These are phyloP conservation scores for Sciurus niger DNA, from an alignment of 2,113 vertebrate genomes.

Conservation along the genomic window DNA sequence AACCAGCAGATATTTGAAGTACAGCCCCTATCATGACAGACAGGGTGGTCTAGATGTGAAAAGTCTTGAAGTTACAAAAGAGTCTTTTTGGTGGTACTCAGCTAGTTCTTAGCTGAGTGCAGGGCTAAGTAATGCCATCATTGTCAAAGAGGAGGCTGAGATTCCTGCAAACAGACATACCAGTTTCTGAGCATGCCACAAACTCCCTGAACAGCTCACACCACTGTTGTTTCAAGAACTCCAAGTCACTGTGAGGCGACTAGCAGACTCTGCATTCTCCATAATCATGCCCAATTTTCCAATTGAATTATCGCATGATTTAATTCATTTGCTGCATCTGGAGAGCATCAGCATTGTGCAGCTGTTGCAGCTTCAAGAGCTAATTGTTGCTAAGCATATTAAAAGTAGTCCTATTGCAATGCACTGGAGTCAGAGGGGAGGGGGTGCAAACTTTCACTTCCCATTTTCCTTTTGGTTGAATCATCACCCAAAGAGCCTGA, in stretches of 20 bases:
- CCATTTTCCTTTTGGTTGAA: slow-evolving; percentile 73
- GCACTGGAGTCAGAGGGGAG: slow-evolving; percentile 84
- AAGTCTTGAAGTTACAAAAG: slow-evolving; percentile 19
- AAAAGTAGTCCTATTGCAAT: slow-evolving; percentile 87
- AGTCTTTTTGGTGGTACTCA: slow-evolving; percentile 1
- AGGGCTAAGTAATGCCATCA: slow-evolving; percentile 6
- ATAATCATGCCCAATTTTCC: slow-evolving; percentile 93
- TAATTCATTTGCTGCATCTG: slow-evolving; percentile 92
- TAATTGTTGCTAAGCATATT: slow-evolving; percentile 91
- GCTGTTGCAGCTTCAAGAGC: slow-evolving; percentile 91
- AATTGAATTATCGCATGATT: slow-evolving; percentile 93
- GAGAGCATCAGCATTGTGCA: slow-evolving; percentile 91
- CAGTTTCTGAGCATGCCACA: slow-evolving; percentile 79
- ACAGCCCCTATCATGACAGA: not conserved
- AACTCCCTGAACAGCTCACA: slow-evolving; percentile 78
- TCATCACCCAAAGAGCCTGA: slow-evolving; percentile 72
- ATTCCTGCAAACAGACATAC: slow-evolving; percentile 83
- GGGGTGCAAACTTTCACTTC: slow-evolving; percentile 73
- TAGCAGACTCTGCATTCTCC: slow-evolving; percentile 91
- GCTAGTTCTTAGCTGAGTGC: not conserved
- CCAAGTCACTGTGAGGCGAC: slow-evolving; percentile 88
- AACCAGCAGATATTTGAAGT: not conserved
- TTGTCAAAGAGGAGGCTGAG: slow-evolving; percentile 67
- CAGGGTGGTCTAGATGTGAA: not conserved
- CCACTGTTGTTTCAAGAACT: slow-evolving; percentile 87